Percentiles rank a stretch among this genome's conserved stretches.
These are phyloP conservation scores for Muntiacus reevesi DNA, from an alignment of 2,113 vertebrate genomes.

Conservation along the genomic window DNA sequence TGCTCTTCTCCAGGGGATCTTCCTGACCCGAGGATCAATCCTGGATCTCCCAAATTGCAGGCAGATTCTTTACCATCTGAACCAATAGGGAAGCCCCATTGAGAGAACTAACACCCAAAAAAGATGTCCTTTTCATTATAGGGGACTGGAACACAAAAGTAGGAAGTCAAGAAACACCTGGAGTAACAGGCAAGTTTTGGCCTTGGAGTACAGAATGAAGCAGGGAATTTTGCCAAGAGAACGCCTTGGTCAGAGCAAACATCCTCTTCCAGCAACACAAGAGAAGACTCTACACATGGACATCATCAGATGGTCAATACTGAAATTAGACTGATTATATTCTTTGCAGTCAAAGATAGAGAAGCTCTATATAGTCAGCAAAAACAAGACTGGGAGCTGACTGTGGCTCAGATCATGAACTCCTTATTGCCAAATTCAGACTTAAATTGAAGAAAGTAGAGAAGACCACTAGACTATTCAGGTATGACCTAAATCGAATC, in stretches of 20 bases:
- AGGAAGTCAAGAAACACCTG: neutral
- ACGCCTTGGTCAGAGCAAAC: accelerated
- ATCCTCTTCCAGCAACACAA: neutral
- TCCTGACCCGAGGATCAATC: neutral
- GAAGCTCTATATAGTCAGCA: neutral
- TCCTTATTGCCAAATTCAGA: neutral
- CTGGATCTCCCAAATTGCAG: neutral
- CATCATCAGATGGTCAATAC: neutral
- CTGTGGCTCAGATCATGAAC: neutral
- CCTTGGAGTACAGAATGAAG: neutral
- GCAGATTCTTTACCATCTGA: neutral
- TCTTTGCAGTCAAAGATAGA: neutral
- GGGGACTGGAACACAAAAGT: neutral
- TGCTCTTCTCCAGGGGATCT: neutral
- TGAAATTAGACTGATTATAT: neutral
- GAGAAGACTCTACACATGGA: neutral
- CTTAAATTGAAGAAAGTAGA: neutral
- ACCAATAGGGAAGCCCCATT: neutral
- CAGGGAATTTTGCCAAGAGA: neutral
- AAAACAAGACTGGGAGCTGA: neutral
- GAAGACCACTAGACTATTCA: neutral
- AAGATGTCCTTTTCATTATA: neutral
- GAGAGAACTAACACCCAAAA: neutral
- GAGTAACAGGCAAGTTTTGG: too few relatives aligned
- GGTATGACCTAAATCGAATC: neutral